Evolutionary conservation across 2,797 vertebrate species (phyloP).

Genomic region (Paguma larvata): DNA sequence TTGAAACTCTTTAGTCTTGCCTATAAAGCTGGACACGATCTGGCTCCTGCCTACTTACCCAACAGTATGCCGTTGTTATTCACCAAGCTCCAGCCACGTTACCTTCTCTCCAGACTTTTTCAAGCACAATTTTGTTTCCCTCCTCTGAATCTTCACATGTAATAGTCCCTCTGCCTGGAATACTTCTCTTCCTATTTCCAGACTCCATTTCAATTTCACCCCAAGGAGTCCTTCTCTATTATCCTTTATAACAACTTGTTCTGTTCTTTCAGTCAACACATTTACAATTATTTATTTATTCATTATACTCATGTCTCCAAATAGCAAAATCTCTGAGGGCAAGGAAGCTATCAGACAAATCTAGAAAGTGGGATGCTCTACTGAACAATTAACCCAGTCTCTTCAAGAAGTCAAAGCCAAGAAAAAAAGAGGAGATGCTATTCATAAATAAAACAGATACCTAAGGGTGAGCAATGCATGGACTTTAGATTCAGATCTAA

Average conservation of each 20-base stretch:
- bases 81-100: neutral
- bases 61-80: neutral
- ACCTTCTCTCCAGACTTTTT: neutral
- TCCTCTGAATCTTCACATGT: neutral
- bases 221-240: neutral
- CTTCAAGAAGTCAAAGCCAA: neutral
- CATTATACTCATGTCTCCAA: neutral
- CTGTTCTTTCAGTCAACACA: neutral
- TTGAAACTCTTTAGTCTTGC: neutral
- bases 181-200: neutral
- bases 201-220: neutral
- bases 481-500: constrained; percentile 11
- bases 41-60: neutral
- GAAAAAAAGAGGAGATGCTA: neutral
- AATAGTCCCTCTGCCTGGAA: neutral
- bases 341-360: neutral
- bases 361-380: neutral
- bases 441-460: neutral
- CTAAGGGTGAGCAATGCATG: neutral
- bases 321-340: neutral
- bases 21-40: neutral
- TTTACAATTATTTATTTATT: neutral
- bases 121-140: neutral
- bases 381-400: neutral
- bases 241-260: neutral